phyloP scores from a whole-genome alignment of 2,113 vertebrate genomes.

The Microtus richardsoni region DNA sequence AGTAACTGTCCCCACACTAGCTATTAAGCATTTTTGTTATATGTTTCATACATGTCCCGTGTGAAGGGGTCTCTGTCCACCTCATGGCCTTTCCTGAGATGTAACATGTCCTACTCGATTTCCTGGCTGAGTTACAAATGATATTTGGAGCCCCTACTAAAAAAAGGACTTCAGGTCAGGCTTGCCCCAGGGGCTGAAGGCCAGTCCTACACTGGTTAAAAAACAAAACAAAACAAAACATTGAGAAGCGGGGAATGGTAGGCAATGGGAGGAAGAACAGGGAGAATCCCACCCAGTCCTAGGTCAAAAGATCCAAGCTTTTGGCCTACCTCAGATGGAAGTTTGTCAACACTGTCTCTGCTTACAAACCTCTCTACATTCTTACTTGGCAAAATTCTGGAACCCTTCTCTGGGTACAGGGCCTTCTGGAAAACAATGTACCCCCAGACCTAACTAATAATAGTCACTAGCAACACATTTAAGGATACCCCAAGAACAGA shows the following conservation, averaged over 20 bases:
- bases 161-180: slow-evolving; percentile 73
- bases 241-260: too few species aligned
- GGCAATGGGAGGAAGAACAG: neutral
- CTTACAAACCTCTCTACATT: neutral
- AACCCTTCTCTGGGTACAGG: neutral
- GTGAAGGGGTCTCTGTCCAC: neutral
- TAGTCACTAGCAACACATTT: neutral
- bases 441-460: neutral
- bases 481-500: neutral
- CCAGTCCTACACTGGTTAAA: neutral
- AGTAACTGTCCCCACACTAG: neutral
- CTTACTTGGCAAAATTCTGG: neutral
- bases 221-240: neutral
- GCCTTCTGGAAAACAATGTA: neutral
- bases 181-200: slow-evolving; percentile 69
- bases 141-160: neutral
- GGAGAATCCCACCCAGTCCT: neutral
- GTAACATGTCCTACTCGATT: neutral
- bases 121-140: neutral
- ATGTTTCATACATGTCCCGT: neutral
- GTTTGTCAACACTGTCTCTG: neutral
- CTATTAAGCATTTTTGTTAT: neutral
- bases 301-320: neutral
- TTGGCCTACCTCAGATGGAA: neutral
- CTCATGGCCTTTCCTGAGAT: neutral